These are phyloP conservation scores for Suricata suricatta DNA, from an alignment of 2,113 vertebrate genomes.

Conservation along the genomic window DNA sequence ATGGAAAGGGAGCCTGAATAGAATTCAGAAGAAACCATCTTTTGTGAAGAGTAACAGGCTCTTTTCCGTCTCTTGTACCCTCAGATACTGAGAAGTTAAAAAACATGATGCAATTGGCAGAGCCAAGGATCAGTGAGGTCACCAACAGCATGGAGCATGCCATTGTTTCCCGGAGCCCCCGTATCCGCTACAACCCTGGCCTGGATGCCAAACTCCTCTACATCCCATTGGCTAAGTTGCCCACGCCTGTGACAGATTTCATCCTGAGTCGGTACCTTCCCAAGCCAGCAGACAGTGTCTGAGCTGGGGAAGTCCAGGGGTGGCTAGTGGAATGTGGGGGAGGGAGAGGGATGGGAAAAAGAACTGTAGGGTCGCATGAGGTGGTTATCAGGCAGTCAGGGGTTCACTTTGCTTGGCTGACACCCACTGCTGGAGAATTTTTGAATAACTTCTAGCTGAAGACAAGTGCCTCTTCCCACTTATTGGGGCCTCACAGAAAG, in stretches of 20 bases:
- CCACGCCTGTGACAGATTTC: constrained; percentile 84
- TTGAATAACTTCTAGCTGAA: constrained; percentile 14
- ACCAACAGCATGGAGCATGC: constrained; percentile 86
- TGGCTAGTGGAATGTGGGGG: not conserved
- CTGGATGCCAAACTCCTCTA: constrained; percentile 86
- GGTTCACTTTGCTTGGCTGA: not conserved
- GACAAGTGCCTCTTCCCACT: not conserved
- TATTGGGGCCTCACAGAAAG: not conserved
- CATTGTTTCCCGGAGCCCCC: constrained; percentile 83
- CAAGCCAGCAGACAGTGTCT: constrained; percentile 74
- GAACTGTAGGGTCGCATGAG: not conserved
- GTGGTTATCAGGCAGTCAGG: not conserved
- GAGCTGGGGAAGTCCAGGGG: not conserved
- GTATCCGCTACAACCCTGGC: constrained; percentile 85
- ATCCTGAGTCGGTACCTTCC: constrained; percentile 77
- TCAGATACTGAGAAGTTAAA: constrained; percentile 68
- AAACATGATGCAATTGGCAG: constrained; percentile 54
- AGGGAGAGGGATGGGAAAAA: not conserved
- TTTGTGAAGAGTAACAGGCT: constrained; percentile 29
- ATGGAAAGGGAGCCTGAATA: not conserved
- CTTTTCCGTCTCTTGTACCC: not conserved
- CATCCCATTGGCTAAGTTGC: constrained; percentile 83
- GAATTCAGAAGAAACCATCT: not conserved
- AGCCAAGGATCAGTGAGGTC: constrained; percentile 82
- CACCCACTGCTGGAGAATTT: not conserved